These are phyloP conservation scores for Ondatra zibethicus DNA, from an alignment of 2,113 vertebrate genomes.

Conservation along the genomic window DNA sequence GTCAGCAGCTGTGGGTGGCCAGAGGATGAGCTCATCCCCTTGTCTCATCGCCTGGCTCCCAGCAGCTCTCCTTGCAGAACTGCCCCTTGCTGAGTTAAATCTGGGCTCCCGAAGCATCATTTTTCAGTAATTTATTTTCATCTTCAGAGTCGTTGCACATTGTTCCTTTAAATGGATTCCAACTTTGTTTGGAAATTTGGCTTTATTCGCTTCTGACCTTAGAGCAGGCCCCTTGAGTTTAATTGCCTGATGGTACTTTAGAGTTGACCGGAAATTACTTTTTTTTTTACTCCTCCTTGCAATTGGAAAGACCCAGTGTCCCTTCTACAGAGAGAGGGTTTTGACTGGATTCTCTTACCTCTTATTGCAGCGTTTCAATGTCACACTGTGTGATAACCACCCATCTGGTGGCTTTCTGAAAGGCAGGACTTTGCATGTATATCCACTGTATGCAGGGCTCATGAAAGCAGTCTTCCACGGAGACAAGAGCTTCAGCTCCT, in stretches of 20 bases:
- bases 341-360: not conserved
- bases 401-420: conserved; percentile 10
- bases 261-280: conserved; percentile 17
- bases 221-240: conserved; percentile 1
- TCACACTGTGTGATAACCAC: not conserved
- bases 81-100: conserved; percentile 71
- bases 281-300: not conserved
- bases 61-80: conserved; percentile 66
- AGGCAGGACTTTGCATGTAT: not conserved
- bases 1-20: conserved; percentile 65
- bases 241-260: conserved; percentile 50
- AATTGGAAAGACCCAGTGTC: conserved; percentile 1
- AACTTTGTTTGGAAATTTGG: conserved; percentile 56
- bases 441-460: not conserved
- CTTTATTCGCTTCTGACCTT: conserved; percentile 62
- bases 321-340: not conserved
- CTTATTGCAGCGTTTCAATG: not conserved
- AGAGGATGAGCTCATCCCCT: conserved; percentile 65
- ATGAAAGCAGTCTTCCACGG: not conserved
- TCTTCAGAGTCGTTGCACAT: conserved; percentile 57
- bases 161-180: conserved; percentile 71
- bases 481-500: not conserved
- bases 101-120: conserved; percentile 71
- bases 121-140: conserved; percentile 73
- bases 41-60: conserved; percentile 51